These are phyloP conservation scores for Danio rerio DNA, from an alignment of 2,113 vertebrate species.

Conservation along the genomic window DNA sequence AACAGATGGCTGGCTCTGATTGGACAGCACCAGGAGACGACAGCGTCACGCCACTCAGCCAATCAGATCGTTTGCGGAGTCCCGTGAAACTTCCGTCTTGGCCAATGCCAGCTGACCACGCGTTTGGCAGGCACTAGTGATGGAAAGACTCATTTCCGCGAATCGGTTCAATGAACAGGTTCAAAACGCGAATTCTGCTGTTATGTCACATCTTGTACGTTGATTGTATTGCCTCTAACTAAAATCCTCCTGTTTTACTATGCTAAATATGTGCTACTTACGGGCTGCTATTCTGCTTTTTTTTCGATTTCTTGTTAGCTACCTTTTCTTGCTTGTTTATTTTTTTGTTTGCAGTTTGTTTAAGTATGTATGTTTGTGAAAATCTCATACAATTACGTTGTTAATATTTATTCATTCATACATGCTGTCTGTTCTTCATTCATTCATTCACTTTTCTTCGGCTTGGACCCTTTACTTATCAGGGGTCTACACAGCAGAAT, in stretches of 20 bases:
- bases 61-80: constrained; percentile 56
- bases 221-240: neutral
- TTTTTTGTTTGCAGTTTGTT: too few species aligned
- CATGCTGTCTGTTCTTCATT: too few species aligned
- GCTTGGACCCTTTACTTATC: too few species aligned
- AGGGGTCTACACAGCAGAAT: too few species aligned
- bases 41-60: constrained; percentile 45
- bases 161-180: constrained; percentile 16
- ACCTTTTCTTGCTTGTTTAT: too few species aligned
- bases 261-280: too few species aligned
- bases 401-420: too few species aligned
- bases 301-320: too few species aligned
- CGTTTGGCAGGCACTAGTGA: constrained; percentile 61
- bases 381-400: too few species aligned
- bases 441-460: too few species aligned
- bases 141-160: neutral
- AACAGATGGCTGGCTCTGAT: constrained; percentile 81
- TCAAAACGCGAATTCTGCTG: neutral
- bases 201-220: neutral
- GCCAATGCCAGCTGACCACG: constrained; percentile 76
- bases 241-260: neutral
- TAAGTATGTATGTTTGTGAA: too few species aligned
- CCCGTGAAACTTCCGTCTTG: neutral
- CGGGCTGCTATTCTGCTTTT: too few species aligned
- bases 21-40: constrained; percentile 65